Base-by-base conservation (phyloP, 2,888 invertebrate species). In the Amiota mariae region DNA sequence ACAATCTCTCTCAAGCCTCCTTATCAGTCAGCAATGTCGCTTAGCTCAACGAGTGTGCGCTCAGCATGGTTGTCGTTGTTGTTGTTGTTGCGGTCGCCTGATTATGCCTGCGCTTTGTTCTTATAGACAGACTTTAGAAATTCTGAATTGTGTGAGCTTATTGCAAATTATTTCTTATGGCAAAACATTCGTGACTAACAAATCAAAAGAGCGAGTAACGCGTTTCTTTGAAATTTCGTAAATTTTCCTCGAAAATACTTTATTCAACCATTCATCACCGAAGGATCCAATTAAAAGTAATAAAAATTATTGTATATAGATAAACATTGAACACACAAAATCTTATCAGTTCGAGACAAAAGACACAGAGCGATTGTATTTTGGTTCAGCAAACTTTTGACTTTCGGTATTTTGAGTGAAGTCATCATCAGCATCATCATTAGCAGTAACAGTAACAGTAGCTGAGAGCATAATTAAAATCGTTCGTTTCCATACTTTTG, bases 1-100 rank as follows among this genome's bases (percentile, higher is more conserved):
- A 46, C 63, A 63, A 36, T 12, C 71, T 36, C 36, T 36, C 36
- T 24, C 48, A 47, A 12, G 18, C 24, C 11, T 15, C 9, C 71
- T 72, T 72, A 72, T 66, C 72, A 77, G 77, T 67, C 70, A 59
- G 67, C 79, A 71, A 72, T 71, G 67, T 24, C 24, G 24, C 70
- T 76, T 9, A 63, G 72, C 73, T 68, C 36, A 36, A 6, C 8
- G 36, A 36, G 36, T 36, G 36, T 72, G 66, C 71, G 8, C 36
- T 57, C 57, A 36, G 36, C 57, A 18, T 6, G 11, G 57, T n/a
- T n/a, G 18, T n/a, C 9, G 18, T 57, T 10, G 15, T 48, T 20
- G 48, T 46, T n/a, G 48, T 66, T 48, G 13, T 63, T 13, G 48
- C 48, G 18, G 18, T 46, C 66, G 66, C 66, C 66, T 66, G 66